A percentile compares a stretch with the other conserved stretches of the same genome.
phyloP scores from a whole-genome alignment of 1,140 invertebrate species.

The Latrodectus geometricus region DNA sequence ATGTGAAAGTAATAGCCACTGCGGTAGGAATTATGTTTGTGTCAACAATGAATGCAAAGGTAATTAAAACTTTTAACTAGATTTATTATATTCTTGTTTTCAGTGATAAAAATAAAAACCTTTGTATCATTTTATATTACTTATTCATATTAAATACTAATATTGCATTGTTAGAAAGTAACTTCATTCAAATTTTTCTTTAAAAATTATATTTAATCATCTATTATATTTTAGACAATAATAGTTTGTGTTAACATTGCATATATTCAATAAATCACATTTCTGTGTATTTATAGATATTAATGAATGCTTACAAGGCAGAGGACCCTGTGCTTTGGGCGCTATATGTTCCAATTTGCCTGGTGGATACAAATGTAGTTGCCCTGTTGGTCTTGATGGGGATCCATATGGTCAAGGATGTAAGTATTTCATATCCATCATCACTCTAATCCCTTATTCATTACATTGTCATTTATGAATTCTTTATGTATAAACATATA shows the following conservation, averaged over 20 bases:
- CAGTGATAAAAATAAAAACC: background rate
- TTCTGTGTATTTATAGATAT: slow-evolving; percentile 62
- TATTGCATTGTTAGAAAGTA: too few species aligned
- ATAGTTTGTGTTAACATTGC: background rate
- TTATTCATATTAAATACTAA: too few species aligned
- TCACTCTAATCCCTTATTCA: background rate
- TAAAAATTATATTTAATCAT: too few species aligned
- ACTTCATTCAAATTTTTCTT: too few species aligned
- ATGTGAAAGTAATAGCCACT: slow-evolving; percentile 68
- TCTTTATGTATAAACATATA: too few species aligned
- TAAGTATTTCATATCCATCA: slow-evolving; percentile 28
- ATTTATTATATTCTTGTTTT: background rate
- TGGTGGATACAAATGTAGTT: slow-evolving; percentile 87
- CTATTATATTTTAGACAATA: background rate
- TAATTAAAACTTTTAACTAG: slow-evolving; percentile 8
- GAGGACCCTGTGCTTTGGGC: slow-evolving; percentile 78
- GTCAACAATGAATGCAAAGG: slow-evolving; percentile 68
- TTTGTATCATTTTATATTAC: too few species aligned
- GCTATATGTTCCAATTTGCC: slow-evolving; percentile 88
- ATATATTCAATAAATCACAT: background rate
- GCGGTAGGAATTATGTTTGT: slow-evolving; percentile 69
- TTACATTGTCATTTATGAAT: too few species aligned
- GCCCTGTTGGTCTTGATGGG: slow-evolving; percentile 73
- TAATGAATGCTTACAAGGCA: slow-evolving; percentile 65
- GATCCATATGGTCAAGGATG: slow-evolving; percentile 64